Conservation (phyloP, 1,140 invertebrate species). For the Euura saliciscinereae region DNA sequence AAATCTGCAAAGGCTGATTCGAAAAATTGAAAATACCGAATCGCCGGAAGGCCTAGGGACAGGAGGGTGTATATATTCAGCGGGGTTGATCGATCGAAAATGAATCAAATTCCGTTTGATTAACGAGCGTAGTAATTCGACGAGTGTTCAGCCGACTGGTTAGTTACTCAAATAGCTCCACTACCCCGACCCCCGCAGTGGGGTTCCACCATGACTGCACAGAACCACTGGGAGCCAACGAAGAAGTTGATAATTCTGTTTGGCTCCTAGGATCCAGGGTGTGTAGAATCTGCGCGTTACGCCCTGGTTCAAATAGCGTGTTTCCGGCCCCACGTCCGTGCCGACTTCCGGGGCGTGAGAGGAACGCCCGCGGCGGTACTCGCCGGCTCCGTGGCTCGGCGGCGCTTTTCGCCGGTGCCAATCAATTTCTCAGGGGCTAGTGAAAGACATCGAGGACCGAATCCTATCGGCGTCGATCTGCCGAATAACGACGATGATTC, state of each 20-base stretch:
- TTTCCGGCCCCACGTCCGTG: not conserved
- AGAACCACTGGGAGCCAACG: not conserved
- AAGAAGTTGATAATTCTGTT: constrained; percentile 2
- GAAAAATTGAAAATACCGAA: too few species aligned
- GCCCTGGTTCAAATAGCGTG: not conserved
- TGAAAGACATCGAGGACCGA: too few species aligned
- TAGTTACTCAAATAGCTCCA: constrained; percentile 1
- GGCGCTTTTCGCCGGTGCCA: not conserved
- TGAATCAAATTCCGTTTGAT: not conserved
- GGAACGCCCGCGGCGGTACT: not conserved
- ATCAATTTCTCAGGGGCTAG: not conserved
- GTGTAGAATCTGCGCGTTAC: not conserved
- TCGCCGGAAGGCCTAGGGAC: too few species aligned
- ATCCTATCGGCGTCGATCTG: too few species aligned
- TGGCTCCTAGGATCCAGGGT: not conserved
- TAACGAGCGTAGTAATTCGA: not conserved
- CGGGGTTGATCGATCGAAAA: not conserved
- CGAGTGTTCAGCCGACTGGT: not conserved
- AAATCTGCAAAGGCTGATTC: too few species aligned
- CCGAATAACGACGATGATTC: too few species aligned
- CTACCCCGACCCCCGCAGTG: not conserved
- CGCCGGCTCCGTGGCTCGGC: not conserved
- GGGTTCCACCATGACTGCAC: too few species aligned
- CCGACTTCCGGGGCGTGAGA: constrained; percentile 3
- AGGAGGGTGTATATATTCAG: not conserved